A percentile compares a stretch with the other conserved stretches of the same genome.
Conservation (phyloP, 2,113 vertebrate species). For the Elanoides forficatus region DNA sequence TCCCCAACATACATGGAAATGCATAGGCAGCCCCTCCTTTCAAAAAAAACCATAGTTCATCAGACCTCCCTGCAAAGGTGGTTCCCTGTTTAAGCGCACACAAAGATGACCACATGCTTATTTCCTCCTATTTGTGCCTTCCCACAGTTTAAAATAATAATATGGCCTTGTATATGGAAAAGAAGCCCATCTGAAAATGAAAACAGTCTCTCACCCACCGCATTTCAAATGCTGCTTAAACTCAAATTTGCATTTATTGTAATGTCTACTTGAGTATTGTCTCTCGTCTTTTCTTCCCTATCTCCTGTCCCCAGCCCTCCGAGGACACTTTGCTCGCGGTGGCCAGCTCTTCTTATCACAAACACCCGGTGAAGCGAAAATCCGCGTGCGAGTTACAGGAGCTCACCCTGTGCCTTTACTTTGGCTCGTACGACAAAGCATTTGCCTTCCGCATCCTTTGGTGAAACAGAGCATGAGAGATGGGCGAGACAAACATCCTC, state of each 20-base stretch:
- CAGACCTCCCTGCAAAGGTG: not conserved
- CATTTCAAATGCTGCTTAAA: not conserved
- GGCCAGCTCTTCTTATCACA: not conserved
- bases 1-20: not conserved
- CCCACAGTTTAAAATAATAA: not conserved
- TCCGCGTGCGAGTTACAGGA: not conserved
- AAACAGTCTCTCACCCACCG: not conserved
- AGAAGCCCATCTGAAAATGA: not conserved
- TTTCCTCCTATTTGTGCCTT: not conserved
- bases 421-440: not conserved
- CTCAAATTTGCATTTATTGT: not conserved
- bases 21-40: not conserved
- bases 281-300: not conserved
- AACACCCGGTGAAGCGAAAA: accelerated
- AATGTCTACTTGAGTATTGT: not conserved
- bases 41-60: not conserved
- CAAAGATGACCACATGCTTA: not conserved
- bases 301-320: not conserved
- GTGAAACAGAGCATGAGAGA: not conserved
- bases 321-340: accelerated
- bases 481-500: accelerated
- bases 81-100: not conserved
- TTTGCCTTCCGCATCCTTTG: not conserved
- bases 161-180: not conserved
- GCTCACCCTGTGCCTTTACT: not conserved